These are phyloP conservation scores for Oscheius sp. DNA, from an alignment of 2,888 invertebrate species.

Conservation along the genomic window DNA sequence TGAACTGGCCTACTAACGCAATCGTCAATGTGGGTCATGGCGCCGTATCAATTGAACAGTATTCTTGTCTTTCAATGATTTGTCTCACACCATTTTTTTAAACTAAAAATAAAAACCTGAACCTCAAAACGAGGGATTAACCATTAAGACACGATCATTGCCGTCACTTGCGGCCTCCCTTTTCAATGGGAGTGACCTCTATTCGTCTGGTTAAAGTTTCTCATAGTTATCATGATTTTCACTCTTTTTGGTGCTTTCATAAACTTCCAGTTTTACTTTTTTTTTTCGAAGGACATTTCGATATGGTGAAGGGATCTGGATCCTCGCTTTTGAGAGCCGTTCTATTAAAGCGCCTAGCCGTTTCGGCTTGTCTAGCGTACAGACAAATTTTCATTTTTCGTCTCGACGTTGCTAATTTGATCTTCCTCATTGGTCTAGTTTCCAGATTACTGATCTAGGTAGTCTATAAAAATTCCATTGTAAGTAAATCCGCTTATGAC, in stretches of 20 bases:
- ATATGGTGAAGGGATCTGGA: conserved; percentile 11
- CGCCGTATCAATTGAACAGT: conserved; percentile 28
- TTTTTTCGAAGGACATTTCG: conserved; percentile 15
- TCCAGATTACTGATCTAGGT: no score
- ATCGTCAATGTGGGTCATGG: conserved; percentile 17
- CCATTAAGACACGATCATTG: conserved; percentile 22
- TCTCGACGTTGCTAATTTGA: no score
- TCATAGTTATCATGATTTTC: conserved; percentile 1
- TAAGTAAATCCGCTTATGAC: not conserved
- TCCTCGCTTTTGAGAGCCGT: conserved; percentile 18
- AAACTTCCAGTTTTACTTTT: not conserved
- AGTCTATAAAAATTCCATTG: not conserved
- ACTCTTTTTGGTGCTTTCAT: not conserved
- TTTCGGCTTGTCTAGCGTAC: not conserved
- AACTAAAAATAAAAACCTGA: not conserved
- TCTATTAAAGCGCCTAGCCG: conserved; percentile 18
- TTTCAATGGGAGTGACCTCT: conserved; percentile 21
- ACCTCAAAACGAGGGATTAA: conserved; percentile 3
- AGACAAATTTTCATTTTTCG: not conserved
- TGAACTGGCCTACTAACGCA: conserved; percentile 28
- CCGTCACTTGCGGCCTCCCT: conserved; percentile 10
- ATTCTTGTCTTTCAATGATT: not conserved
- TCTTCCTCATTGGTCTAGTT: no score
- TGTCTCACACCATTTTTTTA: not conserved
- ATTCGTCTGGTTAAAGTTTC: conserved; percentile 17